A percentile compares a stretch with the other conserved stretches of the same genome.
Conservation (phyloP, 1,140 invertebrate genomes). For the Oedothorax gibbosus region DNA sequence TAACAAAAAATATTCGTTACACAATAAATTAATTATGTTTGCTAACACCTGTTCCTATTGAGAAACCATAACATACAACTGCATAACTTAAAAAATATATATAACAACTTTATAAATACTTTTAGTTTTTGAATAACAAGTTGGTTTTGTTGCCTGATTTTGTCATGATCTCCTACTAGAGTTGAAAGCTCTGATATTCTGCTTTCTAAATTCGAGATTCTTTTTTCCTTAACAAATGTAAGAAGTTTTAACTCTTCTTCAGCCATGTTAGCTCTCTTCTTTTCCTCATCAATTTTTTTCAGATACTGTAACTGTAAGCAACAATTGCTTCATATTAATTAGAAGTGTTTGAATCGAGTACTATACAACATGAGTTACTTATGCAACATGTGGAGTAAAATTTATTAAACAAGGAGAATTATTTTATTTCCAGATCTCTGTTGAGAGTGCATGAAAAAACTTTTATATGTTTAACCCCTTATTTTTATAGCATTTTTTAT, state of each 20-base stretch:
- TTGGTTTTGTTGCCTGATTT: constrained; percentile 79
- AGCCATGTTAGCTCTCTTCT: constrained; percentile 65
- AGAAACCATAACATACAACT: too few relatives aligned
- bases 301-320: constrained; percentile 71
- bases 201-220: constrained; percentile 81
- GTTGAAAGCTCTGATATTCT: constrained; percentile 83
- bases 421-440: too few relatives aligned
- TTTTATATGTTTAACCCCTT: too few relatives aligned
- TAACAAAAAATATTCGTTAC: too few relatives aligned
- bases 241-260: constrained; percentile 66
- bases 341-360: too few relatives aligned
- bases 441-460: too few relatives aligned
- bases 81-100: not conserved
- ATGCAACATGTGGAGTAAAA: not conserved
- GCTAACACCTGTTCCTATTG: too few relatives aligned
- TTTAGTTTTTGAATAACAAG: constrained; percentile 80
- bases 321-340: too few relatives aligned
- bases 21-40: too few relatives aligned
- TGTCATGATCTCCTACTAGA: constrained; percentile 83
- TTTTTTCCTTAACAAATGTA: constrained; percentile 75
- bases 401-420: too few relatives aligned
- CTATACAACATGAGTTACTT: not conserved
- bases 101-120: constrained; percentile 63
- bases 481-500: not conserved
- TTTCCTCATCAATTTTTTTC: constrained; percentile 66